A percentile compares a stretch with the other conserved stretches of the same genome.
Conservation (phyloP, 2,797 vertebrate species). For the Onychomys torridus region DNA sequence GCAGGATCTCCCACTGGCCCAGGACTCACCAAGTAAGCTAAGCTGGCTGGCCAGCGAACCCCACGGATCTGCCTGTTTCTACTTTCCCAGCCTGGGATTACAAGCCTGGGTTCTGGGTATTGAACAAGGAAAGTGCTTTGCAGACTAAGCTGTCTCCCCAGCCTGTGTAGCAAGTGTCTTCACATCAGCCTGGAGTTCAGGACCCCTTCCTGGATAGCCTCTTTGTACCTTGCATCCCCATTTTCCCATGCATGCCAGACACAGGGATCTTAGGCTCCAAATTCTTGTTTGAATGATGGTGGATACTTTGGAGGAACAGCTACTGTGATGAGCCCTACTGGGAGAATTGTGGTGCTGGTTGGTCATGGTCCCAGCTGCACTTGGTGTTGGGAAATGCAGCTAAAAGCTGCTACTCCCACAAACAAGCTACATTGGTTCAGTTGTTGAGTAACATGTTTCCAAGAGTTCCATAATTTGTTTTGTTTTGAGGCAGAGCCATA, state of each 20-base stretch:
- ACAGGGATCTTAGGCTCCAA: not conserved
- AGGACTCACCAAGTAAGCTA: not conserved
- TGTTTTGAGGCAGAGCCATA: not conserved
- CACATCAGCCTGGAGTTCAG: not conserved
- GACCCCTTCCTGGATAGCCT: not conserved
- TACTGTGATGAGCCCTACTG: not conserved
- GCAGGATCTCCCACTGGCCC: not conserved
- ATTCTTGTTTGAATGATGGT: not conserved
- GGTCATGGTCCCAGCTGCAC: not conserved
- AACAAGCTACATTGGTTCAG: too few relatives aligned
- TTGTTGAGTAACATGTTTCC: not conserved
- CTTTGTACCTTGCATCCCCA: not conserved
- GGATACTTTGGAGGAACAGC: not conserved
- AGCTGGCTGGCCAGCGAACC: not conserved
- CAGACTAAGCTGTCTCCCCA: too few relatives aligned
- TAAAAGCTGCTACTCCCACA: not conserved
- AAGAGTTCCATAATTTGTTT: not conserved
- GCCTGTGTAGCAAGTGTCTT: not conserved
- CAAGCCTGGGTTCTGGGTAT: not conserved
- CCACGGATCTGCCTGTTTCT: not conserved
- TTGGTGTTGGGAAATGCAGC: not conserved
- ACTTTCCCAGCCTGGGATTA: not conserved
- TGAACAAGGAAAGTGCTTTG: not conserved
- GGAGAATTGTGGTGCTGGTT: not conserved
- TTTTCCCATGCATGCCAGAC: not conserved